These are phyloP conservation scores for Thamnaconus septentrionalis DNA, from an alignment of 2,113 vertebrate genomes.

Conservation along the genomic window DNA sequence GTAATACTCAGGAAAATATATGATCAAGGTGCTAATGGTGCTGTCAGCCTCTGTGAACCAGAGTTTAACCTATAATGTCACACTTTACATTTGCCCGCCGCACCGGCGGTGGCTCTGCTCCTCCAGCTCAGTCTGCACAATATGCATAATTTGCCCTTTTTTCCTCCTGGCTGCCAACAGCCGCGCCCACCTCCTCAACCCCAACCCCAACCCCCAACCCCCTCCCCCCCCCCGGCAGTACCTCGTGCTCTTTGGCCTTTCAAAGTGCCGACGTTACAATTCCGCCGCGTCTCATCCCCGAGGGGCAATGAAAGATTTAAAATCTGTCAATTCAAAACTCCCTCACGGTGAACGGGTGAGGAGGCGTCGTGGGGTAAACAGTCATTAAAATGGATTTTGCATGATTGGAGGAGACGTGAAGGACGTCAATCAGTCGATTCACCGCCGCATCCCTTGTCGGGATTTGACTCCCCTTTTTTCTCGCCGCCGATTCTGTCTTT, in stretches of 20 bases:
- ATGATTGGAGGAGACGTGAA: not conserved
- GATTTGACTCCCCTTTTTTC: conserved; percentile 34
- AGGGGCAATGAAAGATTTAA: not conserved
- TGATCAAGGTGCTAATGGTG: no score
- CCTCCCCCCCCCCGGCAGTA: not conserved
- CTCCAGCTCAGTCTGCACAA: not conserved
- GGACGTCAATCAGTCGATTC: not conserved
- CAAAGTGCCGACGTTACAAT: not conserved
- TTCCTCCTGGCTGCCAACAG: not conserved
- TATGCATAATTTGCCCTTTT: not conserved
- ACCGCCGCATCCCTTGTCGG: conserved; percentile 9
- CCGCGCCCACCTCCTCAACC: not conserved
- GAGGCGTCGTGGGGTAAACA: not conserved
- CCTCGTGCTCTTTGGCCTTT: not conserved
- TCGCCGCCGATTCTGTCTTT: not conserved
- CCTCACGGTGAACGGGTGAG: not conserved
- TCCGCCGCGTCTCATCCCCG: not conserved
- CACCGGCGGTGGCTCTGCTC: not conserved
- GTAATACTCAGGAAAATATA: no score
- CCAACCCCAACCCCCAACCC: no score
- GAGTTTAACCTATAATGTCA: no score
- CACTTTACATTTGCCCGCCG: no score
- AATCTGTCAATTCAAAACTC: not conserved
- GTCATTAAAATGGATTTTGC: no score
- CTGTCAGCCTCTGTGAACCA: no score